Percentiles rank a stretch among this genome's conserved stretches.
Evolutionary conservation across 2,113 vertebrate genomes (phyloP).

Genomic region (Dasyornis broadbenti): DNA sequence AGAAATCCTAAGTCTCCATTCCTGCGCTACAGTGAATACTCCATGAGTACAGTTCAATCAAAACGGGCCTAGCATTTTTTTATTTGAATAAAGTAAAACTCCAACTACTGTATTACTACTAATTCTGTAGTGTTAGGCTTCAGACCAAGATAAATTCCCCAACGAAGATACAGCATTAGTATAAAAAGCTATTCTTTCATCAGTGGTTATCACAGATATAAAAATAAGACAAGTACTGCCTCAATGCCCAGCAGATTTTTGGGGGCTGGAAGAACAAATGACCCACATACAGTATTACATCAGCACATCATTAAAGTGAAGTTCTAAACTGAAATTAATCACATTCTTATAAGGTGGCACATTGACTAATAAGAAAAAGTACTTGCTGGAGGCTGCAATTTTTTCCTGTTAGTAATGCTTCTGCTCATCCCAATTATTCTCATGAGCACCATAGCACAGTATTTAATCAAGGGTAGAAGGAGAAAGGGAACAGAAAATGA

Average conservation of each 20-base stretch:
- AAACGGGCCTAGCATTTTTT: neutral
- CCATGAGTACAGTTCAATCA: neutral
- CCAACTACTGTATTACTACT: neutral
- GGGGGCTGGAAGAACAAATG: neutral
- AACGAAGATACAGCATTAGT: neutral
- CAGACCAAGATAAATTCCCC: neutral
- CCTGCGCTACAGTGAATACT: neutral
- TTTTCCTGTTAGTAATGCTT: conserved; percentile 63
- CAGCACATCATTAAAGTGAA: conserved; percentile 31
- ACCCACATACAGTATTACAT: neutral
- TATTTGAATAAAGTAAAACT: neutral
- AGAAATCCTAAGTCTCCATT: neutral
- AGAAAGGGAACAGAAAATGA: conserved; percentile 55
- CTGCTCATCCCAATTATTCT: conserved; percentile 63
- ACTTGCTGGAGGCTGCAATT: conserved; percentile 59
- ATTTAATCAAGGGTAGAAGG: conserved; percentile 59
- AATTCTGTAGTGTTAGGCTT: neutral
- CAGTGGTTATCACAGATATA: neutral
- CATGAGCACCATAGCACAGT: conserved; percentile 29
- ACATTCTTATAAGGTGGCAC: conserved; percentile 37
- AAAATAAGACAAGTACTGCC: neutral
- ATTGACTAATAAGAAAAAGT: conserved; percentile 55
- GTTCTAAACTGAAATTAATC: conserved; percentile 60
- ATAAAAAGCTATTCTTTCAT: neutral
- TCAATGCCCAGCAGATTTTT: neutral